Evolutionary conservation across 2,797 vertebrate genomes (phyloP).

Genomic region (Lateolabrax maculatus): DNA sequence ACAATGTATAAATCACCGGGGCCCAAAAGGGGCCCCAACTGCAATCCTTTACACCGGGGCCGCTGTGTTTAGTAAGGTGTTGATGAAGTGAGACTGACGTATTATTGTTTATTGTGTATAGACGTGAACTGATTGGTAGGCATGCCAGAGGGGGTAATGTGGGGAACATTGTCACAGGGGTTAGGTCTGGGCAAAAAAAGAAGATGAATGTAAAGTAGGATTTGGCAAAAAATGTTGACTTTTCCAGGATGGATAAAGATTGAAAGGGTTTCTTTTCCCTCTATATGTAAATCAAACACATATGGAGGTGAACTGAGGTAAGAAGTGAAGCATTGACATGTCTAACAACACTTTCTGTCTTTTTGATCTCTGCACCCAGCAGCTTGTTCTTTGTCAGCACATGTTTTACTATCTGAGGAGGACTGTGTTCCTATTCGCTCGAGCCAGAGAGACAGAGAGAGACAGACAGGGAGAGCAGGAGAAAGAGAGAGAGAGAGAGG

Average conservation of each 20-base stretch:
- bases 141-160: background rate
- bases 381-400: slow-evolving; percentile 27
- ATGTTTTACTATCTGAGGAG: slow-evolving; percentile 4
- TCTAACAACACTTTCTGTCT: background rate
- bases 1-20: too few species aligned
- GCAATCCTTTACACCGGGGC: too few species aligned
- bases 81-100: background rate
- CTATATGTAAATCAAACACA: slow-evolving; percentile 14
- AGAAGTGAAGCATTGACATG: slow-evolving; percentile 6
- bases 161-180: background rate
- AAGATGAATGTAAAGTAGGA: background rate
- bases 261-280: background rate
- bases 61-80: too few species aligned
- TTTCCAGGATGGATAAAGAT: background rate
- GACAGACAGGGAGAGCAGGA: background rate
- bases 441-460: slow-evolving; percentile 9
- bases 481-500: too few species aligned
- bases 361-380: slow-evolving; percentile 3
- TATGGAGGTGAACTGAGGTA: background rate
- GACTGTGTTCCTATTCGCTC: slow-evolving; percentile 19
- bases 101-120: background rate
- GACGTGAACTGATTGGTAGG: background rate
- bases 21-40: too few species aligned
- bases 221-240: background rate
- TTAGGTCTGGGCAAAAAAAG: background rate